phyloP scores from a whole-genome alignment of 2,113 vertebrate species.

The Circaetus gallicus region DNA sequence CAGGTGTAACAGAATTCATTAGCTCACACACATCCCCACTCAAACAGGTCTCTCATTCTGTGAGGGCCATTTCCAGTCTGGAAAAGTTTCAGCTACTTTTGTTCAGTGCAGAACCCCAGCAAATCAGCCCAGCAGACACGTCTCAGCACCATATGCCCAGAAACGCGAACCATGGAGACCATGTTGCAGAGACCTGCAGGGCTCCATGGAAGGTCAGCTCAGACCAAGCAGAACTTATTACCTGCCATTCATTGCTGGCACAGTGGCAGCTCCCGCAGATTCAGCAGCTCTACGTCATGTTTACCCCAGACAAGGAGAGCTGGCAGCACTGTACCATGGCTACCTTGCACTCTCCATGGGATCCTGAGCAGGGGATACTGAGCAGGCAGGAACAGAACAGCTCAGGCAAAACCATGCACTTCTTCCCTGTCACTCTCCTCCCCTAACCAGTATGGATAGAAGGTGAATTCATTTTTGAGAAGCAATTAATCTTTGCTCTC shows the following conservation, averaged over 20 bases:
- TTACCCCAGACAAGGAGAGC: background rate
- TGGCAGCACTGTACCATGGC: background rate
- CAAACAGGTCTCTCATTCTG: background rate
- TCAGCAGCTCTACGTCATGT: accelerated
- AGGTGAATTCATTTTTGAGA: background rate
- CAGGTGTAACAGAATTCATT: background rate
- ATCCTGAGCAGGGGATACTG: background rate
- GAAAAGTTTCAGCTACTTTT: background rate
- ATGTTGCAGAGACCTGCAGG: background rate
- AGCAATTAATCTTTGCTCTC: background rate
- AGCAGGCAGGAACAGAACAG: background rate
- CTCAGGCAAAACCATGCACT: background rate
- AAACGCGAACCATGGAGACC: background rate
- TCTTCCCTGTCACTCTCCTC: background rate
- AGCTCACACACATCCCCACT: background rate
- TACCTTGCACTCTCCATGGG: background rate
- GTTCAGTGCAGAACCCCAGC: background rate
- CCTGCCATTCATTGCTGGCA: background rate
- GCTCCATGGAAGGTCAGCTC: background rate
- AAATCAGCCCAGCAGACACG: background rate
- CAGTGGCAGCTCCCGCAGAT: accelerated
- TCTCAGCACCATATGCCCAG: background rate
- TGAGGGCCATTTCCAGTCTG: background rate
- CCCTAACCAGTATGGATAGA: background rate
- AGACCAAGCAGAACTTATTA: background rate